Percentiles rank a stretch among this genome's conserved stretches.
Evolutionary conservation across 30 jellyfish, hydroid and myxozoan genomes (phyloP).

Genomic region (Nemopilema nomurai): DNA sequence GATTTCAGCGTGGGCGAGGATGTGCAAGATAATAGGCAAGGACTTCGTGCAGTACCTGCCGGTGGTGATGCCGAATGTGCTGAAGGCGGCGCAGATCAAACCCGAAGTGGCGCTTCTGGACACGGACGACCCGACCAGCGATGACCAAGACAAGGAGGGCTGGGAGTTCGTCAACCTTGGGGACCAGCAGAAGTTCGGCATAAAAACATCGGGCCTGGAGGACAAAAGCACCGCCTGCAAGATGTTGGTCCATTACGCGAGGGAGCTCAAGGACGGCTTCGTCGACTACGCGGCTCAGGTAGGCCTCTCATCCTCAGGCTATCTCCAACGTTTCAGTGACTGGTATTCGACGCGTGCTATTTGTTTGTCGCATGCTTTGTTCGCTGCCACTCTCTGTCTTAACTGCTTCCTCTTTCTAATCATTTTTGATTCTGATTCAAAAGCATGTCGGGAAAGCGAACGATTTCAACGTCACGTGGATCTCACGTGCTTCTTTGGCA

Average conservation of each 20-base stretch:
- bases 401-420: too few species aligned
- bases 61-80: constrained; percentile 99
- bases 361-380: too few species aligned
- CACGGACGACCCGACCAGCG: constrained; percentile 95
- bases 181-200: constrained; percentile 99
- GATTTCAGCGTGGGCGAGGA: constrained; percentile 99
- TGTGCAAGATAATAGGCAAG: constrained; percentile 97
- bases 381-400: too few species aligned
- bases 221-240: constrained; percentile 99
- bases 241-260: constrained; percentile 98
- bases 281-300: constrained; percentile 98
- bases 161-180: constrained; percentile 99
- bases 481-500: too few species aligned
- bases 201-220: constrained; percentile 97
- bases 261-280: constrained; percentile 98
- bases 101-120: constrained; percentile 98
- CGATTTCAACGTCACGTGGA: too few species aligned
- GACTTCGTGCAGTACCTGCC: constrained; percentile 99
- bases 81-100: constrained; percentile 98
- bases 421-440: too few species aligned
- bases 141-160: constrained; percentile 94
- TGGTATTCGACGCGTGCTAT: too few species aligned
- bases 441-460: too few species aligned
- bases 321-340: too few species aligned
- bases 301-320: too few species aligned